These are phyloP conservation scores for Charadrius vociferus DNA, from an alignment of 2,113 vertebrate species.

Conservation along the genomic window DNA sequence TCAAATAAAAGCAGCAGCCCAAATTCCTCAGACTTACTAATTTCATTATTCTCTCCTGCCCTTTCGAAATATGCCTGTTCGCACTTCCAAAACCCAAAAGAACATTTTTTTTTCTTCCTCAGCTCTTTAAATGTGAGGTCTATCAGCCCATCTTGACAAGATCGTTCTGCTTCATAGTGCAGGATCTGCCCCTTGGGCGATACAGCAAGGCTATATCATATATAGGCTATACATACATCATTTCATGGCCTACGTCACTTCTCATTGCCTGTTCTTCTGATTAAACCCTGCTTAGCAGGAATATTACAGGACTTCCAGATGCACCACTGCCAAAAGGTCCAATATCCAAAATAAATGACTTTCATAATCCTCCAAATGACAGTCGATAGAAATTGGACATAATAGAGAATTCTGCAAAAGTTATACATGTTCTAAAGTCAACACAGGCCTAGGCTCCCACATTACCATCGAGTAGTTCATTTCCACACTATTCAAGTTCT, in stretches of 20 bases:
- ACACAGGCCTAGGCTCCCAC: not conserved
- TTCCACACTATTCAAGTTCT: not conserved
- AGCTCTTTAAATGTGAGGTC: rapidly evolving
- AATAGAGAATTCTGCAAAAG: not conserved
- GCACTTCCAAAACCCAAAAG: not conserved
- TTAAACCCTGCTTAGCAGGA: not conserved
- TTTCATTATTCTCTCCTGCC: not conserved
- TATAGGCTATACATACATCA: not conserved
- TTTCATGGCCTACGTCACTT: not conserved
- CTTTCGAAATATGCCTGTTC: not conserved
- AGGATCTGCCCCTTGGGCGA: not conserved
- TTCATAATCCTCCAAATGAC: not conserved
- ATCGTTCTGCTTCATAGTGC: not conserved
- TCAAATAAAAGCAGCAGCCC: not conserved
- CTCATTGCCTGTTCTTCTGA: too few species aligned
- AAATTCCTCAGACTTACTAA: not conserved
- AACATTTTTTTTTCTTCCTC: not conserved
- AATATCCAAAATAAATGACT: not conserved
- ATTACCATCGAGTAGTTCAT: not conserved
- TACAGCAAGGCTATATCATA: not conserved
- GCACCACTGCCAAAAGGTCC: not conserved
- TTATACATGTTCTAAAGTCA: not conserved
- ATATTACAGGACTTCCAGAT: not conserved
- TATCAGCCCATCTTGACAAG: not conserved
- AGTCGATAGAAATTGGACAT: not conserved